Percentiles rank a stretch among this genome's conserved stretches.
These are phyloP conservation scores for Petrolisthes manimaculis DNA, from an alignment of 2,888 invertebrate genomes.

Conservation along the genomic window DNA sequence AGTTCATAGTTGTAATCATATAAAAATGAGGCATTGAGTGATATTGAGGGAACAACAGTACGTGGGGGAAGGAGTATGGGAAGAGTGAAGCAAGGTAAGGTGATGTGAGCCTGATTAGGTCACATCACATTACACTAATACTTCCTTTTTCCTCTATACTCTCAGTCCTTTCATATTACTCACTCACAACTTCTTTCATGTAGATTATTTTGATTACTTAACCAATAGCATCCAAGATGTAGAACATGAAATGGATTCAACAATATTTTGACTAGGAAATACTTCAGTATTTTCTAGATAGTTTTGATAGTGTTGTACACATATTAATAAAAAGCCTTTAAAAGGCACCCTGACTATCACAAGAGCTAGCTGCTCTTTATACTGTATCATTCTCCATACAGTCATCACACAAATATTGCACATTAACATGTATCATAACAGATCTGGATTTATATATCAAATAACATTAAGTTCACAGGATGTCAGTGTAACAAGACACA, in stretches of 20 bases:
- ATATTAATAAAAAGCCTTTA: conserved; percentile 32
- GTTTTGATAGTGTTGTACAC: conserved; percentile 17
- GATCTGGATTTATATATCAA: conserved; percentile 16
- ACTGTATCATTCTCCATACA: conserved; percentile 6
- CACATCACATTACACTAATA: no score
- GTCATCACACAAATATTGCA: conserved; percentile 23
- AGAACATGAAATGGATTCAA: not conserved
- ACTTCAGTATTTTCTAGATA: conserved; percentile 7
- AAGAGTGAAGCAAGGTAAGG: no score
- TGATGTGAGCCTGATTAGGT: no score
- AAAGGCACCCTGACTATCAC: conserved; percentile 47
- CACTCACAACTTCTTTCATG: no score
- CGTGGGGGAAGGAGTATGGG: no score
- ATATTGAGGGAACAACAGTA: no score
- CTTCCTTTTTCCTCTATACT: no score
- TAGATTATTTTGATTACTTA: no score
- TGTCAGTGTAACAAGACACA: not conserved
- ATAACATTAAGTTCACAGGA: not conserved
- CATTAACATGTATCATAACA: conserved; percentile 12
- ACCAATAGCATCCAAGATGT: no score
- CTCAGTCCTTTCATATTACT: no score
- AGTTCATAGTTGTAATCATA: no score
- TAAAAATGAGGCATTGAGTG: no score
- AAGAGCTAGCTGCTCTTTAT: conserved; percentile 33
- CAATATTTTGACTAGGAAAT: not conserved